A percentile compares a stretch with the other conserved stretches of the same genome.
Conservation (phyloP, 2,888 invertebrate genomes). For the Ophraella communa region DNA sequence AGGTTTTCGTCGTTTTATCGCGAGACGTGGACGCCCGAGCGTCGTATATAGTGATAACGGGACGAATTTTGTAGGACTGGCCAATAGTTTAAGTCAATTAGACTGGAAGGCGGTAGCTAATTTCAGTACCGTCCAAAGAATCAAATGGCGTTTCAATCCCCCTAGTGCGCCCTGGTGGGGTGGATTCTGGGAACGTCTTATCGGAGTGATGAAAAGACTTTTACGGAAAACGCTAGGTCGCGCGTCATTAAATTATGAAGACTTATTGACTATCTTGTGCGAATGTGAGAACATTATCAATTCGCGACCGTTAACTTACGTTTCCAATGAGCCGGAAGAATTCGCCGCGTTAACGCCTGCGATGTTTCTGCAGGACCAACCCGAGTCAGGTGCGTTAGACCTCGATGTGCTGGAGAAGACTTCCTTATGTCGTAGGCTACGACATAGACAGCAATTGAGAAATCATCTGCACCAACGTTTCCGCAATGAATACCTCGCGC, state of each 20-base stretch:
- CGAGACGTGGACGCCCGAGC: no score
- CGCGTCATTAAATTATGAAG: conserved; percentile 25
- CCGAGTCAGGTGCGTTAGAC: conserved; percentile 32
- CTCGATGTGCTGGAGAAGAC: conserved; percentile 30
- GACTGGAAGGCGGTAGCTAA: conserved; percentile 41
- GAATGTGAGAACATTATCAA: conserved; percentile 30
- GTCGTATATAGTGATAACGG: no score
- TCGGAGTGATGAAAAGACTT: conserved; percentile 20
- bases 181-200: conserved; percentile 23
- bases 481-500: conserved; percentile 31
- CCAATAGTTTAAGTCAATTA: conserved; percentile 49
- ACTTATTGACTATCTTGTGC: conserved; percentile 22
- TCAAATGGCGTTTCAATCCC: conserved; percentile 26
- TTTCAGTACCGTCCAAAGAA: conserved; percentile 8
- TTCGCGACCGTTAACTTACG: conserved; percentile 27
- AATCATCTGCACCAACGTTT: conserved; percentile 32
- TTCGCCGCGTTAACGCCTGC: conserved; percentile 30
- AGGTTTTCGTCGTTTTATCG: no score
- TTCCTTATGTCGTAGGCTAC: conserved; percentile 25
- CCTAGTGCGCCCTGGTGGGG: conserved; percentile 24
- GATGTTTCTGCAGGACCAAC: conserved; percentile 41
- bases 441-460: conserved; percentile 31
- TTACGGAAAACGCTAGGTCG: conserved; percentile 11
- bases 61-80: no score
- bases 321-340: conserved; percentile 21